Conservation (phyloP, 2,797 vertebrate genomes). For the Eulemur mongoz region DNA sequence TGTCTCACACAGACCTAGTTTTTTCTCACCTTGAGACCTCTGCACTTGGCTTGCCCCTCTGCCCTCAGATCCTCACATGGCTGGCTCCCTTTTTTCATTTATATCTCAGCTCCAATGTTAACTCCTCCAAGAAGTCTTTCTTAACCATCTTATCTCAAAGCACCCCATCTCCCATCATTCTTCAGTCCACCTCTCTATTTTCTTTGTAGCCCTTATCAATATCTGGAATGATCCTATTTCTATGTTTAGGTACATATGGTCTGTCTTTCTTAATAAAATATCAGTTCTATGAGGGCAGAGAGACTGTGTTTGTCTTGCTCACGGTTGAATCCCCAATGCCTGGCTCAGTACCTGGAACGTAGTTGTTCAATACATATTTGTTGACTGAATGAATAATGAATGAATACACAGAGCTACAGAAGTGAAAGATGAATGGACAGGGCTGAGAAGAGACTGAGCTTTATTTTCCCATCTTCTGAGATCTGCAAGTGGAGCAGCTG, state of each 20-base stretch:
- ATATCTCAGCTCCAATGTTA: background rate
- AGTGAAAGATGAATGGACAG: background rate
- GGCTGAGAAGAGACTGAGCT: background rate
- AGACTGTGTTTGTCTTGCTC: background rate
- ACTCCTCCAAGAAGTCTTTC: background rate
- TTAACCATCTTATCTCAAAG: background rate
- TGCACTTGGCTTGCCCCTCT: background rate
- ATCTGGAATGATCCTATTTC: background rate
- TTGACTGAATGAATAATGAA: conserved; percentile 20
- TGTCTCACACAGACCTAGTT: background rate
- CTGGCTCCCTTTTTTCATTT: background rate
- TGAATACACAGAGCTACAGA: background rate
- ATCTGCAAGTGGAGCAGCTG: background rate
- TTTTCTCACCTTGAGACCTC: conserved; percentile 15
- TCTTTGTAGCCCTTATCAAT: background rate
- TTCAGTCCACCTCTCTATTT: background rate
- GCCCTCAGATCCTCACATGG: background rate
- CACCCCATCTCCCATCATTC: background rate
- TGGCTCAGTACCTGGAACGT: background rate
- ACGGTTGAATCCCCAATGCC: background rate
- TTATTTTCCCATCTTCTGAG: background rate
- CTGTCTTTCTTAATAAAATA: conserved; percentile 43
- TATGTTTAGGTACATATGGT: background rate
- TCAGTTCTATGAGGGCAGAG: conserved; percentile 11
- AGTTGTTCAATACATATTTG: background rate